These are phyloP conservation scores for Peromyscus aztecus DNA, from an alignment of 2,797 vertebrate genomes.

Conservation along the genomic window DNA sequence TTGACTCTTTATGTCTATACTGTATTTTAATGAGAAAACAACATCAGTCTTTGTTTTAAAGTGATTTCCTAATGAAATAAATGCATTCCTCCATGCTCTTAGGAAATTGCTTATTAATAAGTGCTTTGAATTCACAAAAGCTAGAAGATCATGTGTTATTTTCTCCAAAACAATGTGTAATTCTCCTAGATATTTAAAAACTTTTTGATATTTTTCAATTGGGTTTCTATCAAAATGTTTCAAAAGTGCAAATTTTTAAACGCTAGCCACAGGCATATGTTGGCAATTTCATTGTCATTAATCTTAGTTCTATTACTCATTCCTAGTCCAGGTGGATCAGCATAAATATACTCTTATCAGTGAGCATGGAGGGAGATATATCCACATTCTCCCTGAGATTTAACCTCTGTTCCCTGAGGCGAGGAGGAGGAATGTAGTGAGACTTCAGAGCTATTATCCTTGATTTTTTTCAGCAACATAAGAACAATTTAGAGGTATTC, in stretches of 20 bases:
- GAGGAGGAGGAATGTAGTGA: background rate
- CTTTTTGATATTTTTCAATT: background rate
- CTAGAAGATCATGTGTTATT: background rate
- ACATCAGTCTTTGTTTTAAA: constrained; percentile 57
- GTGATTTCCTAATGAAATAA: constrained; percentile 47
- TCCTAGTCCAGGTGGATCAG: background rate
- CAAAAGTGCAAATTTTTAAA: background rate
- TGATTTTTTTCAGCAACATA: background rate
- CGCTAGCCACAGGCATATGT: background rate
- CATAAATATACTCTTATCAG: background rate
- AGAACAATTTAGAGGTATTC: constrained; percentile 32
- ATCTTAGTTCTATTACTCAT: background rate
- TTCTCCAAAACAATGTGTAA: background rate
- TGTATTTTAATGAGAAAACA: constrained; percentile 51
- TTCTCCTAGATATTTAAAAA: constrained; percentile 36
- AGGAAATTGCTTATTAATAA: constrained; percentile 43
- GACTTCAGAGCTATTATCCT: background rate
- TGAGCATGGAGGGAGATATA: background rate
- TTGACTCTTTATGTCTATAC: background rate
- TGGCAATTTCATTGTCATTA: background rate
- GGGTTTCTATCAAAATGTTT: constrained; percentile 1
- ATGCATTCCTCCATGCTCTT: constrained; percentile 13
- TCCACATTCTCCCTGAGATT: background rate
- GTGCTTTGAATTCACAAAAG: constrained; percentile 32
- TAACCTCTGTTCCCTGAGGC: background rate